phyloP scores from a whole-genome alignment of 2,797 vertebrate genomes.

The Manis pentadactyla region DNA sequence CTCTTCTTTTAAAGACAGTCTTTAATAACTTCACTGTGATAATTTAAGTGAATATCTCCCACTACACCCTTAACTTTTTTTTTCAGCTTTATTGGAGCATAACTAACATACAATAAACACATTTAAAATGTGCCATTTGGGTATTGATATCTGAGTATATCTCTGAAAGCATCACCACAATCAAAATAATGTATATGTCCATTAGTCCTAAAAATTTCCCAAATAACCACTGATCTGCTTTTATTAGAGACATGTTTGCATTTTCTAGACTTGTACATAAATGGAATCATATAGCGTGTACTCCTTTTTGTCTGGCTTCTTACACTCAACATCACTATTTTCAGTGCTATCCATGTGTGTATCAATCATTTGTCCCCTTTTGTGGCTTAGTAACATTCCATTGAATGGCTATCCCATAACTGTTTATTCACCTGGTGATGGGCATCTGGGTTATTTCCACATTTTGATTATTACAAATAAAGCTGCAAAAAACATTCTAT shows the following conservation, averaged over 20 bases:
- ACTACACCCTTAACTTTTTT: not conserved
- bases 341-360: not conserved
- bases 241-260: not conserved
- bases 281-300: not conserved
- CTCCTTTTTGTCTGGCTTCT: not conserved
- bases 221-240: not conserved
- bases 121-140: not conserved
- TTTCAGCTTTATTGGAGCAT: not conserved
- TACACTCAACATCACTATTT: not conserved
- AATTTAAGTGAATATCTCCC: not conserved
- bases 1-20: not conserved
- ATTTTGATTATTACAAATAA: not conserved
- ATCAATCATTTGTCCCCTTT: not conserved
- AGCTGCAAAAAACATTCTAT: not conserved
- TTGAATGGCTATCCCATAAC: not conserved
- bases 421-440: not conserved
- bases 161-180: not conserved
- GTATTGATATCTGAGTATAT: not conserved
- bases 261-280: constrained; percentile 1
- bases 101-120: not conserved
- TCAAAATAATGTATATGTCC: not conserved
- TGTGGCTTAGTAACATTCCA: not conserved
- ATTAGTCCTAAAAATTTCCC: not conserved
- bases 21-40: not conserved
- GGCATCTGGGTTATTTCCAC: not conserved